Evolutionary conservation across 2,113 vertebrate genomes (phyloP).

Genomic region (Datnioides undecimradiatus): DNA sequence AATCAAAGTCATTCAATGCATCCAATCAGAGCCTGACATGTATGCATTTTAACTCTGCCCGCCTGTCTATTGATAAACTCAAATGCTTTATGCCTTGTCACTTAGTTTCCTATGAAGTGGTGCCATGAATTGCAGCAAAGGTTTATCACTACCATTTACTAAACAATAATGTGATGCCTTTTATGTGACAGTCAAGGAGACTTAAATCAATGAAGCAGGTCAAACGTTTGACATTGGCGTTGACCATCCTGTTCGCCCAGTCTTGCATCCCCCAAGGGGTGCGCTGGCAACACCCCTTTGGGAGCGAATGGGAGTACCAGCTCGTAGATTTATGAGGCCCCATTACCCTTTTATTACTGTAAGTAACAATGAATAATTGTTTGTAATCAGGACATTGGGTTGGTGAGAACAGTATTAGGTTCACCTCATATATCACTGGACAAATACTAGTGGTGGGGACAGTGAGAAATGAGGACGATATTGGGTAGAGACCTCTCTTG

Average conservation of each 20-base stretch:
- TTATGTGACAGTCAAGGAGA: background rate
- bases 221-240: constrained; percentile 44
- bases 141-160: constrained; percentile 22
- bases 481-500: constrained; percentile 59
- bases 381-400: constrained; percentile 82
- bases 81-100: constrained; percentile 14
- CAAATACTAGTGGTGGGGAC: constrained; percentile 58
- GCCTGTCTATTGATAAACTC: constrained; percentile 11
- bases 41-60: background rate
- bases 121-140: background rate
- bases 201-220: constrained; percentile 38
- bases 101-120: background rate
- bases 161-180: constrained; percentile 32
- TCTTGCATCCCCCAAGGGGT: constrained; percentile 12
- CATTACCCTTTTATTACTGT: constrained; percentile 84
- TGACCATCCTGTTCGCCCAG: constrained; percentile 26
- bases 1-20: constrained; percentile 36
- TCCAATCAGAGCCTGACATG: constrained; percentile 18
- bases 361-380: constrained; percentile 86
- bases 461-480: constrained; percentile 64
- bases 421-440: constrained; percentile 81
- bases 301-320: constrained; percentile 41
- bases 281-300: constrained; percentile 33
- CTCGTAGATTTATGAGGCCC: constrained; percentile 77
- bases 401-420: constrained; percentile 77